Percentiles rank a stretch among this genome's conserved stretches.
Conservation (phyloP, 2,113 vertebrate genomes). For the Sminthopsis crassicaudata region DNA sequence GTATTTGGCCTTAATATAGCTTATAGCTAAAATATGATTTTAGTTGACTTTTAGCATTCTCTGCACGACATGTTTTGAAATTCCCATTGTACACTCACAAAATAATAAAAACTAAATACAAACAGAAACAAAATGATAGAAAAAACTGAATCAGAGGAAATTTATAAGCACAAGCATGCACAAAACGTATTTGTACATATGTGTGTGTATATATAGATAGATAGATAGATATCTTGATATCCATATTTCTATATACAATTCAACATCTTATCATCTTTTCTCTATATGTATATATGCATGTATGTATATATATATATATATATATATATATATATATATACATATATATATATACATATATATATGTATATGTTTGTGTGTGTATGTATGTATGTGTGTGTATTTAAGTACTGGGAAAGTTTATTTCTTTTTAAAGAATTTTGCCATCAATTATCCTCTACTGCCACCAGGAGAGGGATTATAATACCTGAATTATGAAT, state of each 20-base stretch:
- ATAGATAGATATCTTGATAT: neutral
- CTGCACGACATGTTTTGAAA: conserved; percentile 2
- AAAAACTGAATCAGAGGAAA: neutral
- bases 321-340: no score
- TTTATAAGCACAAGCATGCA: neutral
- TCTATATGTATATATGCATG: neutral
- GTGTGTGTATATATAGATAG: neutral
- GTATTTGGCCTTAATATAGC: neutral
- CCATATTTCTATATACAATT: neutral
- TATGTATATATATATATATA: neutral
- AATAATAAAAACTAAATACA: neutral
- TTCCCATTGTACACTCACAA: neutral
- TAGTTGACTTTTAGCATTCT: conserved; percentile 5
- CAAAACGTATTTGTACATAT: neutral
- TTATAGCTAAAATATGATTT: conserved; percentile 7
- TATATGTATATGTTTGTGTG: no score
- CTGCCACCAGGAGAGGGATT: neutral
- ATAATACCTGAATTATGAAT: neutral
- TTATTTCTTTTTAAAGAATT: neutral
- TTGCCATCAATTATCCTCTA: neutral
- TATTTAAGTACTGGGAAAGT: neutral
- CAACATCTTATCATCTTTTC: neutral
- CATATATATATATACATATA: no score
- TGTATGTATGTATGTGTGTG: no score
- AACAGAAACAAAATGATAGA: neutral